Evolutionary conservation across 1,140 invertebrate species (phyloP).

Genomic region (Heliconius nattereri): DNA sequence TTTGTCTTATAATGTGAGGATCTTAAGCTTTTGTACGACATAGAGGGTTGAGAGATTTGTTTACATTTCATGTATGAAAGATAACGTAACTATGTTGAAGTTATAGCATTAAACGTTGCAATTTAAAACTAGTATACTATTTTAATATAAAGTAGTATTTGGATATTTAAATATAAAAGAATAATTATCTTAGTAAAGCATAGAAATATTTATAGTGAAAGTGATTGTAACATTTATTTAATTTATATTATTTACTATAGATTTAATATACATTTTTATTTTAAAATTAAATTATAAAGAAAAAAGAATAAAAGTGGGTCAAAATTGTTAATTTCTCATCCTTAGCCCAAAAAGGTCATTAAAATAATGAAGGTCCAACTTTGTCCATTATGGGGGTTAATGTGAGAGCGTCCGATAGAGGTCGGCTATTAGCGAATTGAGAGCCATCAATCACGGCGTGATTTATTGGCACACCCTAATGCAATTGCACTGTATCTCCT

Average conservation of each 20-base stretch:
- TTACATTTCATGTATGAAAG: conserved; percentile 1
- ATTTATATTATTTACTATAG: too few species aligned
- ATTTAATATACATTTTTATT: too few species aligned
- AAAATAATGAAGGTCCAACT: conserved; percentile 26
- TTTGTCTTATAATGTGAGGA: conserved; percentile 66
- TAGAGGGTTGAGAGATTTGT: conserved; percentile 32
- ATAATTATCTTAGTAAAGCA: not conserved
- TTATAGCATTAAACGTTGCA: not conserved
- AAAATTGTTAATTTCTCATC: conserved; percentile 16
- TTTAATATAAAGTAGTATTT: not conserved
- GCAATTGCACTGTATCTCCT: conserved; percentile 37
- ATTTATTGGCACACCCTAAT: conserved; percentile 38
- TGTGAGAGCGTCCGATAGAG: conserved; percentile 37
- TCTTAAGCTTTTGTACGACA: conserved; percentile 48
- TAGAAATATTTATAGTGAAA: too few species aligned
- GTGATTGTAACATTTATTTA: too few species aligned
- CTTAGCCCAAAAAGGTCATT: conserved; percentile 27
- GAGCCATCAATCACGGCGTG: conserved; percentile 52
- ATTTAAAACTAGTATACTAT: not conserved
- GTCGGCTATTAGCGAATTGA: conserved; percentile 59
- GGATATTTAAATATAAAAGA: not conserved
- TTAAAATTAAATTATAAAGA: too few species aligned
- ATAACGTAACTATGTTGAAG: not conserved
- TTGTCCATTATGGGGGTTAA: conserved; percentile 48
- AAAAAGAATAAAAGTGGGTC: not conserved